A percentile compares a stretch with the other conserved stretches of the same genome.
These are phyloP conservation scores for Lathamus discolor DNA, from an alignment of 2,113 vertebrate genomes.

Conservation along the genomic window DNA sequence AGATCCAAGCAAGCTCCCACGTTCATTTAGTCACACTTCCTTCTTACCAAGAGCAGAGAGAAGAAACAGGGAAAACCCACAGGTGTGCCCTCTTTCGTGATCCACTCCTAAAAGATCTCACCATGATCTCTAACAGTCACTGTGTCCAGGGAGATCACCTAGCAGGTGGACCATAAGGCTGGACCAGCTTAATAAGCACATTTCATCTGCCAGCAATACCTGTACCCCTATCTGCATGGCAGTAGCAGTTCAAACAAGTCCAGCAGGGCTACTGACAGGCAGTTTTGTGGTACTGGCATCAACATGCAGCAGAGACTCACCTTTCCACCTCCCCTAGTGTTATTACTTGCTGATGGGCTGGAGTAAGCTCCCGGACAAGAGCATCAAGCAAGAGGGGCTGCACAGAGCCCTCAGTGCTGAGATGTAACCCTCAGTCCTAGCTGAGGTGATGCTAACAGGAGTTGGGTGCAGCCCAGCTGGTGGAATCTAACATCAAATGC, in stretches of 20 bases:
- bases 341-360: not conserved
- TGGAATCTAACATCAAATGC: not conserved
- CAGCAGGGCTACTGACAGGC: not conserved
- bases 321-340: not conserved
- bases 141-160: not conserved
- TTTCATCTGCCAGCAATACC: not conserved
- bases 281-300: fast-evolving
- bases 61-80: not conserved
- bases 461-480: not conserved
- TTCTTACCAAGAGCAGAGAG: not conserved
- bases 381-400: not conserved
- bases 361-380: not conserved
- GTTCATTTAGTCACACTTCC: not conserved
- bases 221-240: fast-evolving
- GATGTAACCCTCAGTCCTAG: not conserved
- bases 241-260: not conserved
- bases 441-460: not conserved
- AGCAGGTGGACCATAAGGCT: no score
- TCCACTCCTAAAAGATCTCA: not conserved
- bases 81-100: not conserved
- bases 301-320: not conserved
- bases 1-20: not conserved
- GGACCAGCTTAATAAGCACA: not conserved
- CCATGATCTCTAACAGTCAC: not conserved
- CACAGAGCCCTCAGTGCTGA: not conserved